These are phyloP conservation scores for Octodon degus DNA, from an alignment of 2,113 vertebrate species.

Conservation along the genomic window DNA sequence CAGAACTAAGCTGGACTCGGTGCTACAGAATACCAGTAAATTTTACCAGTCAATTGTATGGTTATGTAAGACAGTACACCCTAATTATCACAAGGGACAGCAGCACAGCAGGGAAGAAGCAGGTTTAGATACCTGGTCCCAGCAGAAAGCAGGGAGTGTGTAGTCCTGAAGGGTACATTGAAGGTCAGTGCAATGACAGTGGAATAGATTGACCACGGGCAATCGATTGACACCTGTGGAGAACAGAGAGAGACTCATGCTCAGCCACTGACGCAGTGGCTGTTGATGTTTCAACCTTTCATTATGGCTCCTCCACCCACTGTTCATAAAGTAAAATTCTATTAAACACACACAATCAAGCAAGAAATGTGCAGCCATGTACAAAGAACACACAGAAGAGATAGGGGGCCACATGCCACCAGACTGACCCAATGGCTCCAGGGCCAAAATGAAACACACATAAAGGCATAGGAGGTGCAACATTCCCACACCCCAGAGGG, in stretches of 20 bases:
- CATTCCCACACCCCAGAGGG: background rate
- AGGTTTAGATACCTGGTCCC: constrained; percentile 91
- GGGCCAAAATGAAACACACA: fast-evolving
- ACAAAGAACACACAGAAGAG: background rate
- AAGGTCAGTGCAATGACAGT: constrained; percentile 96
- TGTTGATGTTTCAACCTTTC: fast-evolving
- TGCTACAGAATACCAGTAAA: background rate
- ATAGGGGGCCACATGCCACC: fast-evolving
- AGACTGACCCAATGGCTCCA: fast-evolving
- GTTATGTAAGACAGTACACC: background rate
- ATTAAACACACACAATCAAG: background rate
- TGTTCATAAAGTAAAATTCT: background rate
- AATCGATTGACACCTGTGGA: constrained; percentile 96
- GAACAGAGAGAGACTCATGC: background rate
- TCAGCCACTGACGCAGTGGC: background rate
- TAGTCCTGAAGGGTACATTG: constrained; percentile 95
- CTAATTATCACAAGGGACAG: background rate
- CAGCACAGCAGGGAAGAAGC: background rate
- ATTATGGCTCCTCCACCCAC: no score
- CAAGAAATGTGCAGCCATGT: background rate
- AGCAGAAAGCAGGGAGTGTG: constrained; percentile 93
- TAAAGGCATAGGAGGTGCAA: no score
- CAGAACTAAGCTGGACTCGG: background rate
- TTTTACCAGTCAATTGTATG: fast-evolving
- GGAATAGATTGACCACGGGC: constrained; percentile 99